Evolutionary conservation across 2,888 invertebrate genomes (phyloP).

Genomic region (Drosophila kuntzei): DNA sequence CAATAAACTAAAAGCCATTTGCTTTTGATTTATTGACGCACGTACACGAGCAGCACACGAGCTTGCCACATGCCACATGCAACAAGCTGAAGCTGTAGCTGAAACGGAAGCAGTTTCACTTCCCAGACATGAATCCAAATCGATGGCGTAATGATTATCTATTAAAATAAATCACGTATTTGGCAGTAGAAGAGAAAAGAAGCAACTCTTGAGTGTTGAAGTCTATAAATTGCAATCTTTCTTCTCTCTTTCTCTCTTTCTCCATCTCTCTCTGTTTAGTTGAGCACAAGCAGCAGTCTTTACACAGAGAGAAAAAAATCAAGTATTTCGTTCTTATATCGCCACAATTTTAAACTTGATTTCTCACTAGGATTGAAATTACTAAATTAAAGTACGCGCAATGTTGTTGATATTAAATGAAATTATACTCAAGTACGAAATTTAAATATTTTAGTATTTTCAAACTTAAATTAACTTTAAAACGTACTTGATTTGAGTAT

Average conservation of each 20-base stretch:
- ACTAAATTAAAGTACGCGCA: too few relatives aligned
- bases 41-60: constrained; percentile 47
- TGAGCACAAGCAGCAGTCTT: constrained; percentile 21
- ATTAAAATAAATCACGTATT: constrained; percentile 83
- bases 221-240: constrained; percentile 76
- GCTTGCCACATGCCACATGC: constrained; percentile 53
- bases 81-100: constrained; percentile 41
- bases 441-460: too few relatives aligned
- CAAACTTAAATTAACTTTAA: too few relatives aligned
- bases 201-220: constrained; percentile 65
- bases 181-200: constrained; percentile 56
- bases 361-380: too few relatives aligned
- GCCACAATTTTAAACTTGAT: too few relatives aligned
- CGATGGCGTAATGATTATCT: constrained; percentile 83
- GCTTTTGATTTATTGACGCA: constrained; percentile 78
- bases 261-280: constrained; percentile 26
- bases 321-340: too few relatives aligned
- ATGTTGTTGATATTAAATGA: too few relatives aligned
- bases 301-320: too few relatives aligned
- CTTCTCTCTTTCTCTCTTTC: background rate
- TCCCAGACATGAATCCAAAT: constrained; percentile 69
- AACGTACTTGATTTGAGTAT: too few relatives aligned
- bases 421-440: too few relatives aligned
- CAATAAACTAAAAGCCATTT: constrained; percentile 79
- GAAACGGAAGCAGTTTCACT: constrained; percentile 8